Conservation (phyloP, 2,113 vertebrate species). For the Elgaria multicarinata region DNA sequence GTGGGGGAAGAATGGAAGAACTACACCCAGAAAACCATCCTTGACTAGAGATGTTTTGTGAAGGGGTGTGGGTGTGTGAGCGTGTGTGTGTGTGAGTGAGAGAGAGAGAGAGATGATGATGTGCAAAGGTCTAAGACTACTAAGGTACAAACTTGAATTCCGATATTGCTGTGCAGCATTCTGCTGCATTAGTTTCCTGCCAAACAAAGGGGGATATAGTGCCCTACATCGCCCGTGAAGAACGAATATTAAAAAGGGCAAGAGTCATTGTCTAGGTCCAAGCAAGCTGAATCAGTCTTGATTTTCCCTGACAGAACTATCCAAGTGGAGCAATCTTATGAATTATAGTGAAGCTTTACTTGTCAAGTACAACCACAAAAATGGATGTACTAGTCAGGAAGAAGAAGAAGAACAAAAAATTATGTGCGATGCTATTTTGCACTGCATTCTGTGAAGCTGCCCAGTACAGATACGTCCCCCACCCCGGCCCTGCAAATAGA, state of each 20-base stretch:
- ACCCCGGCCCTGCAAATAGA: background rate
- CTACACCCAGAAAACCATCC: background rate
- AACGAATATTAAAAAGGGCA: background rate
- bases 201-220: background rate
- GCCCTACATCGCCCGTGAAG: background rate
- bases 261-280: background rate
- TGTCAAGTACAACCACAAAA: background rate
- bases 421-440: background rate
- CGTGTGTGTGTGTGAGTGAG: background rate
- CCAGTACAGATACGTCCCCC: too few species aligned
- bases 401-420: background rate
- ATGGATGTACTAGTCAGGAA: slow-evolving; percentile 2
- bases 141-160: background rate
- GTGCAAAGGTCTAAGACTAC: background rate
- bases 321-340: background rate
- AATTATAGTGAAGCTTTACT: background rate
- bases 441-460: background rate
- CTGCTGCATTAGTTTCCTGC: fast-evolving
- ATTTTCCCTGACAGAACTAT: background rate
- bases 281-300: background rate
- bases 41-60: background rate
- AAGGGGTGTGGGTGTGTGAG: too few species aligned
- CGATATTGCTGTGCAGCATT: background rate
- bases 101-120: background rate
- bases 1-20: background rate